These are phyloP conservation scores for Melinaea marsaeus DNA, from an alignment of 2,888 invertebrate genomes.

Conservation along the genomic window DNA sequence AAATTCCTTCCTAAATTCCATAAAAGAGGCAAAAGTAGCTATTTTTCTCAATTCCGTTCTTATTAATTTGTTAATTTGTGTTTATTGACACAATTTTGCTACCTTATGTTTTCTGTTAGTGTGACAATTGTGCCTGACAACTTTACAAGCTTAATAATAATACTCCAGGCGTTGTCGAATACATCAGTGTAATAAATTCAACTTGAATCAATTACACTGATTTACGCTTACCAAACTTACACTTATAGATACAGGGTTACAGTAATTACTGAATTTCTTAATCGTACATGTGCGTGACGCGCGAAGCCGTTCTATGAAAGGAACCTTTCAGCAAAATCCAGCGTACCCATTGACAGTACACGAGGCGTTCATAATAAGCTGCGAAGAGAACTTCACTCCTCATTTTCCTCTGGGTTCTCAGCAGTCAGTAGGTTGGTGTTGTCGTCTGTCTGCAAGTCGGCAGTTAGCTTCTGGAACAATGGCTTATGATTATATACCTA, in stretches of 20 bases:
- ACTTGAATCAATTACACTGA: not conserved
- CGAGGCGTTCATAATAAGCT: constrained; percentile 47
- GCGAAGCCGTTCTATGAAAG: constrained; percentile 21
- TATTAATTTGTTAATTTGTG: not conserved
- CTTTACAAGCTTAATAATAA: not conserved
- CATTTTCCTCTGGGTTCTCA: constrained; percentile 68
- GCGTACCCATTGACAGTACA: constrained; percentile 38
- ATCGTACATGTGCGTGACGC: constrained; percentile 14
- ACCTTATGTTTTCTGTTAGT: not conserved
- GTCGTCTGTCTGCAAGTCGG: constrained; percentile 68
- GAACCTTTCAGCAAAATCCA: constrained; percentile 12
- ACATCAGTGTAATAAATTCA: not conserved
- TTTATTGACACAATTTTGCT: not conserved
- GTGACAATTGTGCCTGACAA: not conserved
- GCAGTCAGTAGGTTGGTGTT: constrained; percentile 71
- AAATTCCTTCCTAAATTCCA: constrained; percentile 56
- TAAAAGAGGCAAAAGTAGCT: constrained; percentile 26
- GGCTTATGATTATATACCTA: constrained; percentile 20
- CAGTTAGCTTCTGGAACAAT: constrained; percentile 64
- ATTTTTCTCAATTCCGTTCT: constrained; percentile 15
- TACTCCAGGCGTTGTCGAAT: not conserved
- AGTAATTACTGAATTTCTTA: constrained; percentile 9
- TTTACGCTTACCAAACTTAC: not conserved
- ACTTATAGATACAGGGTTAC: constrained; percentile 11
- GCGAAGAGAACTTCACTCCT: constrained; percentile 61